A percentile compares a stretch with the other conserved stretches of the same genome.
Evolutionary conservation across 2,888 invertebrate species (phyloP).

Genomic region (Penaeus monodon): DNA sequence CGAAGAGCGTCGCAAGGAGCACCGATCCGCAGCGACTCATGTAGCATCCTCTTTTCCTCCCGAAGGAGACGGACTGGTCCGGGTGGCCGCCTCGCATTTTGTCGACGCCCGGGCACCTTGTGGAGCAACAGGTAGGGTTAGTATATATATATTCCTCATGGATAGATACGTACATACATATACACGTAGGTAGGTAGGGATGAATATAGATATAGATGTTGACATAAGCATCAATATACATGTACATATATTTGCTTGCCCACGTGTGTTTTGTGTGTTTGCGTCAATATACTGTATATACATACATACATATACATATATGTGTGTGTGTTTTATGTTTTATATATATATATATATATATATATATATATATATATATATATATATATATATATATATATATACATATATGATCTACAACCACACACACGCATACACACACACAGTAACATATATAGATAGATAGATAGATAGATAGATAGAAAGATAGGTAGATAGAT

Average conservation of each 20-base stretch:
- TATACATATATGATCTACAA: too few species aligned
- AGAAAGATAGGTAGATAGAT: neutral
- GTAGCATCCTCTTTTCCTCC: slow-evolving; percentile 76
- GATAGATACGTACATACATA: too few species aligned
- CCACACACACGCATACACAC: too few species aligned
- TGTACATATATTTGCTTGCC: too few species aligned
- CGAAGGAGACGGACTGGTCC: slow-evolving; percentile 75
- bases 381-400: slow-evolving; percentile 2
- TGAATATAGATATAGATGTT: too few species aligned
- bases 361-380: slow-evolving; percentile 11
- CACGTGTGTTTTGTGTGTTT: too few species aligned
- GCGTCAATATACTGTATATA: too few species aligned
- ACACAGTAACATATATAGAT: too few species aligned
- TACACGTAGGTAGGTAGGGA: too few species aligned
- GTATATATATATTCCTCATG: too few species aligned
- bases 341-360: slow-evolving; percentile 21
- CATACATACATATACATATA: neutral
- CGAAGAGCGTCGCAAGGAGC: slow-evolving; percentile 75
- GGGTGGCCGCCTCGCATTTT: slow-evolving; percentile 75
- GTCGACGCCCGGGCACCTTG: slow-evolving; percentile 69
- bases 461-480: neutral
- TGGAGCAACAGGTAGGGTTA: too few species aligned
- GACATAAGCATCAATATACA: too few species aligned
- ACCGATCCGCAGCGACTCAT: slow-evolving; percentile 78
- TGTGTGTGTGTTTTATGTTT: neutral